Conservation (phyloP, 2,797 vertebrate genomes). For the Acestrorhynchus altus region DNA sequence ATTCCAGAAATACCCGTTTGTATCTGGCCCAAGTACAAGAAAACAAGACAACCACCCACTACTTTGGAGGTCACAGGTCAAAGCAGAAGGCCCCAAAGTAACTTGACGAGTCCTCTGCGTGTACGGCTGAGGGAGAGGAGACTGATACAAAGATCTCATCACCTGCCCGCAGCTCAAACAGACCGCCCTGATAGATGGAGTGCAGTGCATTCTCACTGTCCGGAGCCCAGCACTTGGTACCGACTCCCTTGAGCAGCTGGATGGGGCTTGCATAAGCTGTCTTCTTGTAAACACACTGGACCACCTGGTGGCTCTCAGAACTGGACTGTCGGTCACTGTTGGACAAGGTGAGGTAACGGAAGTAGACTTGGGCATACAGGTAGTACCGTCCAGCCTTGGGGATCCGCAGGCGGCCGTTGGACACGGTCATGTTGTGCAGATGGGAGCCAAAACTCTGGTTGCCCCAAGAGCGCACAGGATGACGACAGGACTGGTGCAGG, state of each 20-base stretch:
- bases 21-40: slow-evolving; percentile 21
- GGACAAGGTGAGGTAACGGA: slow-evolving; percentile 80
- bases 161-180: slow-evolving; percentile 86
- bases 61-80: slow-evolving; percentile 76
- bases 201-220: slow-evolving; percentile 88
- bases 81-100: slow-evolving; percentile 89
- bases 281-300: slow-evolving; percentile 89
- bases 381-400: slow-evolving; percentile 88
- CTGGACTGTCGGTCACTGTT: slow-evolving; percentile 69
- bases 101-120: slow-evolving; percentile 82
- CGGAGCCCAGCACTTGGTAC: slow-evolving; percentile 89
- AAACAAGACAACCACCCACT: slow-evolving; percentile 30
- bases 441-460: slow-evolving; percentile 84
- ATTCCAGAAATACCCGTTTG: slow-evolving; percentile 23
- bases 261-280: slow-evolving; percentile 82
- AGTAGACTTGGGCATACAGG: slow-evolving; percentile 86
- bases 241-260: slow-evolving; percentile 87
- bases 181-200: slow-evolving; percentile 89
- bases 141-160: slow-evolving; percentile 90
- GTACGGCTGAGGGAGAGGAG: slow-evolving; percentile 83
- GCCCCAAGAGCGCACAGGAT: slow-evolving; percentile 83
- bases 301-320: slow-evolving; percentile 82
- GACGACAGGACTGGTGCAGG: slow-evolving; percentile 89
- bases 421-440: slow-evolving; percentile 87
- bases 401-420: slow-evolving; percentile 81